A percentile compares a stretch with the other conserved stretches of the same genome.
Evolutionary conservation across 2,113 vertebrate genomes (phyloP).

Genomic region (Rhinoderma darwinii): DNA sequence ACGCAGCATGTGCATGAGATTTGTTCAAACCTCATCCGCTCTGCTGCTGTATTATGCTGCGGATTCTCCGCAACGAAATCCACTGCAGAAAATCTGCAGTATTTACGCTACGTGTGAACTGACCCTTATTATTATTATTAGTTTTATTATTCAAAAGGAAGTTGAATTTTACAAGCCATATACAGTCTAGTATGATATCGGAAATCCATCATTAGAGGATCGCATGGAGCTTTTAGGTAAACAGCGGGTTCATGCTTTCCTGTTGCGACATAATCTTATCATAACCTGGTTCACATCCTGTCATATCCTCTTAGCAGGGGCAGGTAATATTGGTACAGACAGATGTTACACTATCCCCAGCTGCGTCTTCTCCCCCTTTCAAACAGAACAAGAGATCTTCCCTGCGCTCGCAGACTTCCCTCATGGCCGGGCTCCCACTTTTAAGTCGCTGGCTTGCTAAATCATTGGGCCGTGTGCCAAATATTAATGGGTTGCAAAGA

Average conservation of each 20-base stretch:
- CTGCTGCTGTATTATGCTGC: too few relatives aligned
- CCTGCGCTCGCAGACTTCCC: slow-evolving; percentile 42
- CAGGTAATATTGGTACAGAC: slow-evolving; percentile 56
- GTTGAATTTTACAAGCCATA: too few relatives aligned
- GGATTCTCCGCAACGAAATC: too few relatives aligned
- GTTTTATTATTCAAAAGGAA: too few relatives aligned
- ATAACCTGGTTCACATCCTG: not conserved
- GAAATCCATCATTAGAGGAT: not conserved
- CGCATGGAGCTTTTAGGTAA: not conserved
- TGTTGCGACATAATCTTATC: slow-evolving; percentile 5
- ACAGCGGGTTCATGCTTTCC: not conserved
- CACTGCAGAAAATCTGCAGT: too few relatives aligned
- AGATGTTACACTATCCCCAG: slow-evolving; percentile 56
- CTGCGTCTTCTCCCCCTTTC: slow-evolving; percentile 40
- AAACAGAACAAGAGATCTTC: slow-evolving; percentile 44
- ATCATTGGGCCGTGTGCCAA: slow-evolving; percentile 55
- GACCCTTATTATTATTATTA: too few relatives aligned
- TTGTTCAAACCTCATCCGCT: too few relatives aligned
- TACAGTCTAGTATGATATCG: not conserved
- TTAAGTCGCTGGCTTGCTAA: slow-evolving; percentile 55
- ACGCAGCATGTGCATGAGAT: too few relatives aligned
- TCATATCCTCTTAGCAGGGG: slow-evolving; percentile 38
- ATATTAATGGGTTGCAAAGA: slow-evolving; percentile 59
- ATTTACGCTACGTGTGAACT: too few relatives aligned
- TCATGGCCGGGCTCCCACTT: slow-evolving; percentile 50